Base-by-base conservation (phyloP, 2,113 vertebrate genomes). In the Hippopotamus amphibius region DNA sequence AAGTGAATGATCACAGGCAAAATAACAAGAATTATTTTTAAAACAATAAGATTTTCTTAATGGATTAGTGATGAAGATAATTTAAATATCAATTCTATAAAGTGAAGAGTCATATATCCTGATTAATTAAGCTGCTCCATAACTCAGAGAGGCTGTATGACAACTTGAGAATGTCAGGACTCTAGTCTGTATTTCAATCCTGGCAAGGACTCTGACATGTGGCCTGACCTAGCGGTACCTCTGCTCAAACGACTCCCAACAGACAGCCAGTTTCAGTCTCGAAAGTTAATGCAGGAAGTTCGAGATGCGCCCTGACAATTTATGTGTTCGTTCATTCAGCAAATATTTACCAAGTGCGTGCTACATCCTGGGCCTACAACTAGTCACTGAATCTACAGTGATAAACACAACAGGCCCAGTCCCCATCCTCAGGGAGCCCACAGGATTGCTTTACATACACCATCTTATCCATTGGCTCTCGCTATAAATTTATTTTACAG, bases 251-350 rank as follows among this genome's bases (percentile, higher is more conserved):
- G 50, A 57, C 21, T 83, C 76, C 57, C 17, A 26, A 69, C 8
- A 93, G 41, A 13, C 53, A 76, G 63, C 24, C 37, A 92, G 37
- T 76, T 80, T 74, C 65, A 69, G 10, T 68, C 37, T 72, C 72
- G 30, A 22, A 46, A 83, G 41, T 3, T 33, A 89, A 95, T 28
- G 41, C 5, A 87, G 59, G 57, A 80, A 82, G 74, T 30, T 24
- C 2, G 4, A 82, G 37, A 79, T 65, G 66, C 24, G 72, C 55
- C 77, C 28, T 88, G 55, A 86, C 69, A 59, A 92, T 37, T 28
- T 87, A 71, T 46, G 30, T 48, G 65, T 66, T 46, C 46, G 55
- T 90, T 96, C 76, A 94, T 88, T 96, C 74, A 71, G 84, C 68
- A 83, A 92, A 68, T 71, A 95, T 65, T 82, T 94, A 77, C 46